Evolutionary conservation across 2,113 vertebrate genomes (phyloP).

Genomic region (Sialia sialis): DNA sequence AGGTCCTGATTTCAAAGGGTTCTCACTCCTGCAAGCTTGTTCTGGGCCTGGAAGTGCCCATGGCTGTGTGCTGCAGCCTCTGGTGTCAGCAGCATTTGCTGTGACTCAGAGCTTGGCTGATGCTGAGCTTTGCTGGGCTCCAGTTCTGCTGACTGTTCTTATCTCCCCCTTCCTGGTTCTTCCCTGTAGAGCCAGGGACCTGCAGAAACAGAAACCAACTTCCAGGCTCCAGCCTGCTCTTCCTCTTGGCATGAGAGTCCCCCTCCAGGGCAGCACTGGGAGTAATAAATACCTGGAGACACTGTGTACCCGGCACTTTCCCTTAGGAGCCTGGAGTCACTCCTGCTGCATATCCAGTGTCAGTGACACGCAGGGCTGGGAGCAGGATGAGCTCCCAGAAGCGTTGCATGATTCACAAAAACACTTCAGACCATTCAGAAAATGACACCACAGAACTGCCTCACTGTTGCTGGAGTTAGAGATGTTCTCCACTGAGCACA

Average conservation of each 20-base stretch:
- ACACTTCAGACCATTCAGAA: not conserved
- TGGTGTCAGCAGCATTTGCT: not conserved
- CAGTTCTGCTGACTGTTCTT: not conserved
- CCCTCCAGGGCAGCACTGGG: not conserved
- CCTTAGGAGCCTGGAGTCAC: not conserved
- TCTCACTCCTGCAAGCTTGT: not conserved
- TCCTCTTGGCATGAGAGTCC: not conserved
- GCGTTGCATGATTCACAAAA: not conserved
- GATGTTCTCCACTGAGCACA: not conserved
- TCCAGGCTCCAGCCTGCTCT: not conserved
- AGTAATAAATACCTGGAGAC: not conserved
- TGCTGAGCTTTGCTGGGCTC: not conserved
- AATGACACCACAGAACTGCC: not conserved
- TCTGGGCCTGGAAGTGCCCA: not conserved
- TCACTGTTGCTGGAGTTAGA: not conserved
- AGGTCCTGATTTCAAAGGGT: rapidly evolving
- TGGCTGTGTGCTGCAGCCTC: not conserved
- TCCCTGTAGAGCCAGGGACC: not conserved
- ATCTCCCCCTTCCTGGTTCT: not conserved
- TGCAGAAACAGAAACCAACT: not conserved
- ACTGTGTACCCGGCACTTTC: not conserved
- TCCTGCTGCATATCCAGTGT: not conserved
- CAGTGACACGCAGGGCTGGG: not conserved
- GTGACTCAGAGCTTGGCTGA: not conserved
- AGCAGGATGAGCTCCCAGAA: not conserved